A percentile compares a stretch with the other conserved stretches of the same genome.
Evolutionary conservation across 2,888 invertebrate species (phyloP).

Genomic region (Polietes domitor): DNA sequence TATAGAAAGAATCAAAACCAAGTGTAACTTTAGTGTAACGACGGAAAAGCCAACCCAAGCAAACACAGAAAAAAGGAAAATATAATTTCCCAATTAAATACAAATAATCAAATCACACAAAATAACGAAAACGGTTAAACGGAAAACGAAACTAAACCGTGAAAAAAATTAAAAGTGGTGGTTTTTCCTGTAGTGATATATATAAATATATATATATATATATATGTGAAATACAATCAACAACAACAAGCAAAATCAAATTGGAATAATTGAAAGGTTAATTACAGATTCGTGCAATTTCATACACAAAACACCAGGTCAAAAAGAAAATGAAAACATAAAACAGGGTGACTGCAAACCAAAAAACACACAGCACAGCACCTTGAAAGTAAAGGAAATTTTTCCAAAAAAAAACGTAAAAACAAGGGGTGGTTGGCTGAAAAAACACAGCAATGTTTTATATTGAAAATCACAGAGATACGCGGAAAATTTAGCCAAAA

Average conservation of each 20-base stretch:
- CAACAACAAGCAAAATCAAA: constrained; percentile 39
- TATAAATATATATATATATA: background rate
- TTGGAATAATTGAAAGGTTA: constrained; percentile 58
- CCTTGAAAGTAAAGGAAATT: constrained; percentile 13
- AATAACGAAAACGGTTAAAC: constrained; percentile 7
- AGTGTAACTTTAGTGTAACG: constrained; percentile 3
- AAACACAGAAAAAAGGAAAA: constrained; percentile 28
- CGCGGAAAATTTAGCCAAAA: background rate
- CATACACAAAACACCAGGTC: constrained; percentile 26
- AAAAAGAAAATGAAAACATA: constrained; percentile 38
- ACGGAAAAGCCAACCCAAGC: constrained; percentile 35
- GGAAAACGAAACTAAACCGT: background rate
- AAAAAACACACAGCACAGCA: background rate
- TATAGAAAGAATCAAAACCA: constrained; percentile 44
- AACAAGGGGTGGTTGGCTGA: constrained; percentile 10
- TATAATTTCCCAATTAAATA: constrained; percentile 16
- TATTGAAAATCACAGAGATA: background rate
- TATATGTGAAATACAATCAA: constrained; percentile 32
- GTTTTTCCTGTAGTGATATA: background rate
- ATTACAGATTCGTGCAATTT: constrained; percentile 39
- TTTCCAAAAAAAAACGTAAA: constrained; percentile 12
- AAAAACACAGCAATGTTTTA: background rate
- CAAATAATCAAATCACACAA: background rate
- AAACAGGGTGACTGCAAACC: constrained; percentile 39
- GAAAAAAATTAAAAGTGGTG: constrained; percentile 4